Evolutionary conservation across 2,888 invertebrate genomes (phyloP).

Genomic region (Chrysina gloriosa): DNA sequence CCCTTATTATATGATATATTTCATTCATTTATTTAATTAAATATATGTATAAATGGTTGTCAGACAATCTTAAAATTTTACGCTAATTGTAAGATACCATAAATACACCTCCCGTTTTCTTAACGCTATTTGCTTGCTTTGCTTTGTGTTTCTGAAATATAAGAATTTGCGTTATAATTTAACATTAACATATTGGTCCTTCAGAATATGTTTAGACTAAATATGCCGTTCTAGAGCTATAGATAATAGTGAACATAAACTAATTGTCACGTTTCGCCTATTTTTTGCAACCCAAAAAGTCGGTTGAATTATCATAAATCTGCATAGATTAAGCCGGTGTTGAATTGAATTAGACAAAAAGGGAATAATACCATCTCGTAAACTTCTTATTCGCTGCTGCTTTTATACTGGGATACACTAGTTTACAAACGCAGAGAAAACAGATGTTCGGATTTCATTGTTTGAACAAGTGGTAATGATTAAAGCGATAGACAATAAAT

Average conservation of each 20-base stretch:
- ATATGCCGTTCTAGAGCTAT: neutral
- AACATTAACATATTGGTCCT: too few species aligned
- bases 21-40: too few species aligned
- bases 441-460: constrained; percentile 46
- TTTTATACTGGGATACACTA: constrained; percentile 25
- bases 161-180: too few species aligned
- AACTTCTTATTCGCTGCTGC: neutral
- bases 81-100: too few species aligned
- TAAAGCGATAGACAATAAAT: constrained; percentile 51
- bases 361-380: neutral
- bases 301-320: constrained; percentile 27
- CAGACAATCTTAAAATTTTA: too few species aligned
- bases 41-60: too few species aligned
- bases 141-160: too few species aligned
- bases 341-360: constrained; percentile 1
- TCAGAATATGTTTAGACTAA: too few species aligned
- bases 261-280: neutral
- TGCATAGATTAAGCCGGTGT: constrained; percentile 10
- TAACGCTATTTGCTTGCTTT: too few species aligned
- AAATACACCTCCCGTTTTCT: too few species aligned
- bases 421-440: constrained; percentile 36
- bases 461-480: constrained; percentile 48
- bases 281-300: neutral
- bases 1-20: too few species aligned
- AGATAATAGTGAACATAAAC: neutral